Evolutionary conservation across 2,113 vertebrate species (phyloP), one percentile per base, ranked within the genome.

Genomic region (Antigone vipio): DNA sequence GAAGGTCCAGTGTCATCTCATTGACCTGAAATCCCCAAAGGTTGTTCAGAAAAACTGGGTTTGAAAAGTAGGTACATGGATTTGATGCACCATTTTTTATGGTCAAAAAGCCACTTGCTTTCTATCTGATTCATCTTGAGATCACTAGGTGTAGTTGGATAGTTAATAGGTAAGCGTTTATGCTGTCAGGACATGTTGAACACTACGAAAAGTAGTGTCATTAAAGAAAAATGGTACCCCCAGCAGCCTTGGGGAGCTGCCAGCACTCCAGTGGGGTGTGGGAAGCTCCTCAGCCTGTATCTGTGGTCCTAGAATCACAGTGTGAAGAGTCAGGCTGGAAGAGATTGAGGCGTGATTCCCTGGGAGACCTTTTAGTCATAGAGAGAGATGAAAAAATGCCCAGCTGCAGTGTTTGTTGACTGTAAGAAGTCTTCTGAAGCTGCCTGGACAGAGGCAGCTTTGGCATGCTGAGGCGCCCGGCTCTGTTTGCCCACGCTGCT

Each of bases 321-420:
- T 2, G 0, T 82, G 89, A 55, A 52, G 56, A 78, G 38, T 63
- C 12, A 44, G 53, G 47, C 94, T 94, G 94, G 82, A 93, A 60
- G 77, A 78, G 40, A 6, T 34, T 78, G 84, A 94, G 73, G n/a
- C 86, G 50, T 3, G 14, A 20, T 69, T 97, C 88, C 87, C 89
- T 89, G n/a, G 24, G 84, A 92, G 89, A 89, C 49, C 52, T 87
- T 89, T 92, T 92, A 94, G 80, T 95, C 87, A 91, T 92, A 67
- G 94, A 84, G 20, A 85, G 86, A 74, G 66, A 89, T 68, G 60
- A 78, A 89, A 45, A 87, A 81, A 53, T 64, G 80, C 44, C 74
- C 89, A 94, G 73, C 42, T 91, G 5, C 91, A 64, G 58, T 72
- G 73, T 87, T 76, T 94, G 50, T 86, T 97, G 94, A 49, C 77